Base-by-base conservation (phyloP, 2,797 vertebrate genomes). In the Psittacula echo region DNA sequence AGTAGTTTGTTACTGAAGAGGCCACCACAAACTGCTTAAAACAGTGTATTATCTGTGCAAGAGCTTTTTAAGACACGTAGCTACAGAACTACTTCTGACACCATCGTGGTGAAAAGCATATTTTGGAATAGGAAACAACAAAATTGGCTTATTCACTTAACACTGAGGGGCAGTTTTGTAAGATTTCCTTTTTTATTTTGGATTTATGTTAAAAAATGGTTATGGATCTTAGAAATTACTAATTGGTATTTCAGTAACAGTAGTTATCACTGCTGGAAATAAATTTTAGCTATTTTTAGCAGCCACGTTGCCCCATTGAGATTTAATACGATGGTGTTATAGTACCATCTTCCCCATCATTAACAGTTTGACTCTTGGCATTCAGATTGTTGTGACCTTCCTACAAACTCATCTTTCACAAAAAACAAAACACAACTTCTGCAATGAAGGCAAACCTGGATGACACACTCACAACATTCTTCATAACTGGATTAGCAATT, bases 311-410 rank as follows among this genome's bases (percentile, higher is more conserved):
- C 37, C 67, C 53, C 64, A 62, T n/a, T 22, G 65, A 73, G 53
- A 93, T 62, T 89, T 89, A 80, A 77, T 22, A 54, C 16, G 26
- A 22, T 45, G 45, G 32, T 51, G 89, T 87, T 83, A 82, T 5
- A 58, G 50, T 72, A 39, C 65, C 48, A 83, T 65, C 47, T 85
- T 88, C 58, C 70, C 45, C 9, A 4, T 54, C 41, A 39, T 27
- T 51, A 89, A 7, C 22, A 61, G 37, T 88, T 79, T n/a, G 50
- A 74, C 66, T 51, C 44, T 1, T 71, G 67, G 53, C 39, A 29
- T 68, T 92, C 89, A 94, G 92, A 64, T 93, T 93, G 91, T 93
- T 95, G 89, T 89, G 90, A 94, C 93, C 88, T 85, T 89, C 86
- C 75, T 86, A 93, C 91, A 95, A 72, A 91, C 68, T 90, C 27